Conservation (phyloP, 2,113 vertebrate genomes). For the Gobiocypris rarus region DNA sequence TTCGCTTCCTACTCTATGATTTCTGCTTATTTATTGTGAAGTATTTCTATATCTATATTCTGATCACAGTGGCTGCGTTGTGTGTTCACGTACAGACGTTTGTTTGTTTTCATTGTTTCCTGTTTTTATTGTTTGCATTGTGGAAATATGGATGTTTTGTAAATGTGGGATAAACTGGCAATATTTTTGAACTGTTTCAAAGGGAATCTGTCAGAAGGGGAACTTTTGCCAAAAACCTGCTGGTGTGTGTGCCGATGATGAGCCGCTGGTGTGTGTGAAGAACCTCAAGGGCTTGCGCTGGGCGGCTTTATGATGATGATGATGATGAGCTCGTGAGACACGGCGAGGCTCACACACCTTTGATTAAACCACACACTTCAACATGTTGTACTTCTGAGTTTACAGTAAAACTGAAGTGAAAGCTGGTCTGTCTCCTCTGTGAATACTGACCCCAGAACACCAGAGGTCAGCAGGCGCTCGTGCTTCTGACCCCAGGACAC, state of each 20-base stretch:
- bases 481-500: too few species aligned
- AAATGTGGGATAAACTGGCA: constrained; percentile 62
- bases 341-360: background rate
- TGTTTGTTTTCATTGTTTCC: constrained; percentile 61
- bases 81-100: constrained; percentile 29
- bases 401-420: constrained; percentile 72
- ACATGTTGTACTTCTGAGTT: constrained; percentile 76
- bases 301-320: too few species aligned
- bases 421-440: background rate
- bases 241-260: too few species aligned
- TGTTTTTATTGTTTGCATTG: constrained; percentile 61
- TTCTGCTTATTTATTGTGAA: constrained; percentile 55
- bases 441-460: too few species aligned
- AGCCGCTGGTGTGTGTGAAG: background rate
- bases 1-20: constrained; percentile 52
- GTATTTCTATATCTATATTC: constrained; percentile 3
- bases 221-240: background rate
- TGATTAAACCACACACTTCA: constrained; percentile 68
- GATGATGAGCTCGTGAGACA: background rate
- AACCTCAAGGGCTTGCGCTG: too few species aligned
- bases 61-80: constrained; percentile 38
- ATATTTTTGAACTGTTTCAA: constrained; percentile 72
- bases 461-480: too few species aligned
- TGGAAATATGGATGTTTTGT: constrained; percentile 59
- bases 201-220: constrained; percentile 27